Base-by-base conservation (phyloP, 2,113 vertebrate genomes). In the Mola mola region DNA sequence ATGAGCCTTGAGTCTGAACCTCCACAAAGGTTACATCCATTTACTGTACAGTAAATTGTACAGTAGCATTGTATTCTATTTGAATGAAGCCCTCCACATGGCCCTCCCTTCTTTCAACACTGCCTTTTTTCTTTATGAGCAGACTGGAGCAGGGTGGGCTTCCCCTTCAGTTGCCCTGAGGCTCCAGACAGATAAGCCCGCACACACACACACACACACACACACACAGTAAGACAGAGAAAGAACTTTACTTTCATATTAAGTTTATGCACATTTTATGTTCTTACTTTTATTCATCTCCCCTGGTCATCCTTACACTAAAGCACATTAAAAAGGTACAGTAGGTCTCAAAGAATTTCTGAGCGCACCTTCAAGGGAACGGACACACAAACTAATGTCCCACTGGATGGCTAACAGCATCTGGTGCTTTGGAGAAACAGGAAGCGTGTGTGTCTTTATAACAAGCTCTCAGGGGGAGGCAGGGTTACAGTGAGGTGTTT, bases 391-490 rank as follows among this genome's bases (percentile, higher is more conserved):
- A 40, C 47, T 20, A 61, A 48, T 12, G 48, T 67, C 67, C 61
- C 21, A 51, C 66, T 51, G 67, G 49, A 74, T 43, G 52, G 67
- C 13, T 22, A 63, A 47, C 69, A 72, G 75, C 66, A 82, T 87
- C 79, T 72, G 79, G 79, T 55, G 74, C 81, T 81, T 79, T 81
- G 62, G 56, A 74, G 75, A 53, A 79, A 70, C 81, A 88, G 88
- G 86, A 88, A 87, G 87, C 74, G 79, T 76, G 78, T 76, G 78
- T 69, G 56, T 72, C 62, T 79, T 60, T 75, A 70, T 79, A 72
- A 81, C 47, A 58, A 79, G 63, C 79, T 78, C 78, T 55, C 57
- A 22, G 42, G 72, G 78, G 57, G 50, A 61, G 79, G 74, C 50
- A 68, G 64, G 57, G 48, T 60, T 67, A 69, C 48, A 74, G 64